Conservation (phyloP, 2,797 vertebrate genomes). For the Chelonia mydas region DNA sequence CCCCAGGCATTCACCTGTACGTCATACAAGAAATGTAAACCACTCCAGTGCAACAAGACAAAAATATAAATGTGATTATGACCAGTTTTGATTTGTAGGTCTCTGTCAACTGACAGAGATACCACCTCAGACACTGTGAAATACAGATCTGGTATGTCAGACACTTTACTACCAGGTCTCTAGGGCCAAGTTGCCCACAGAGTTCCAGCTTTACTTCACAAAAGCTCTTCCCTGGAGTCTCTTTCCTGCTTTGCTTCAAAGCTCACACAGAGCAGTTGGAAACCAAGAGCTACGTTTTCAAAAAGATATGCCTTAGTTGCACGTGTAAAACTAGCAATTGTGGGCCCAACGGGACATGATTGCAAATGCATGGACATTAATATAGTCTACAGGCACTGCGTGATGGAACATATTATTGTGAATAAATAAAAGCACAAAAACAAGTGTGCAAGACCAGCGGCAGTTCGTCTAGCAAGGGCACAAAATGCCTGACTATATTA, state of each 20-base stretch:
- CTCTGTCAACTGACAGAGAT: not conserved
- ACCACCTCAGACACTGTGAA: not conserved
- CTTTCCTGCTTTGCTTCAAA: not conserved
- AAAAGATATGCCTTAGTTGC: not conserved
- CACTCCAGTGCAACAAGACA: rapidly evolving
- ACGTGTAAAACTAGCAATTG: not conserved
- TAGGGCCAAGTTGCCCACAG: not conserved
- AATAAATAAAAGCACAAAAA: not conserved
- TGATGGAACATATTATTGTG: not conserved
- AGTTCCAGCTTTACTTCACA: not conserved
- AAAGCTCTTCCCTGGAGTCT: not conserved
- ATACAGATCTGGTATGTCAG: rapidly evolving
- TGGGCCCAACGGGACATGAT: not conserved
- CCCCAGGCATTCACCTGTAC: not conserved
- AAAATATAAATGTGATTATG: not conserved
- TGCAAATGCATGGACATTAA: not conserved
- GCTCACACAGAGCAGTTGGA: not conserved
- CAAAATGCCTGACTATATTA: not conserved
- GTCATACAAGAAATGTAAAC: rapidly evolving
- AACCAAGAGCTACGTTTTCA: not conserved
- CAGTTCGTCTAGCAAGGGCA: not conserved
- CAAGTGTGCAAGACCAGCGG: not conserved
- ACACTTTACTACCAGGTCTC: not conserved
- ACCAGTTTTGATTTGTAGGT: not conserved
- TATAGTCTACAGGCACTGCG: not conserved